Evolutionary conservation across 1,140 invertebrate genomes (phyloP).

Genomic region (Nixonia krombeini): DNA sequence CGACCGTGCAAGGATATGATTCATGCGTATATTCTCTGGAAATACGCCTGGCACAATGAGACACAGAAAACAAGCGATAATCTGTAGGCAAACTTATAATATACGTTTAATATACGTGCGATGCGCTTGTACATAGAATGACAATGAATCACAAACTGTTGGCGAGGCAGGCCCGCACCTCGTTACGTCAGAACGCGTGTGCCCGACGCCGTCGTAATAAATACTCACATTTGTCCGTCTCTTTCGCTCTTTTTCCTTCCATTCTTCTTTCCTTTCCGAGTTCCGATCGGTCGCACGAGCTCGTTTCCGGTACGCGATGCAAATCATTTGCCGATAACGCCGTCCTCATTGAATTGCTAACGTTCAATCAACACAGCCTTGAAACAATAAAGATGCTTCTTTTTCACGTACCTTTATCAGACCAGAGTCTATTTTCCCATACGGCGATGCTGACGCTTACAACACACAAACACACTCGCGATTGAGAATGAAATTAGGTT

Average conservation of each 20-base stretch:
- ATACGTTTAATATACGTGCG: not conserved
- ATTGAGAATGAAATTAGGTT: no score
- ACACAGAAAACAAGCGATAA: no score
- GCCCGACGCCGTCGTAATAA: conserved; percentile 12
- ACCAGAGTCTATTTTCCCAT: conserved; percentile 7
- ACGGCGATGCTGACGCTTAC: not conserved
- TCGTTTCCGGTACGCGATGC: conserved; percentile 9
- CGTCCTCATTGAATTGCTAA: conserved; percentile 13
- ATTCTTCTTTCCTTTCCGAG: conserved; percentile 18
- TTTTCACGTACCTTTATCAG: no score
- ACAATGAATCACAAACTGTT: no score
- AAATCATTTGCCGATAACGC: conserved; percentile 12
- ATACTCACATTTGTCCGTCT: conserved; percentile 11
- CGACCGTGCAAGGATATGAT: no score
- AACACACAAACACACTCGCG: no score
- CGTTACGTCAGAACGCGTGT: conserved; percentile 15
- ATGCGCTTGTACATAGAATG: no score
- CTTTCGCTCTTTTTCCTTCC: conserved; percentile 15
- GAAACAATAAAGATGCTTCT: conserved; percentile 6
- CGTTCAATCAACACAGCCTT: conserved; percentile 14
- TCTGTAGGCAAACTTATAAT: no score
- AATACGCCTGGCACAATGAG: no score
- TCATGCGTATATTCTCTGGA: no score
- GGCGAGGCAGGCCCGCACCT: not conserved
- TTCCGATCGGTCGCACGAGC: conserved; percentile 21